phyloP scores from a whole-genome alignment of 2,797 vertebrate species.

The Gephyroberyx darwinii region DNA sequence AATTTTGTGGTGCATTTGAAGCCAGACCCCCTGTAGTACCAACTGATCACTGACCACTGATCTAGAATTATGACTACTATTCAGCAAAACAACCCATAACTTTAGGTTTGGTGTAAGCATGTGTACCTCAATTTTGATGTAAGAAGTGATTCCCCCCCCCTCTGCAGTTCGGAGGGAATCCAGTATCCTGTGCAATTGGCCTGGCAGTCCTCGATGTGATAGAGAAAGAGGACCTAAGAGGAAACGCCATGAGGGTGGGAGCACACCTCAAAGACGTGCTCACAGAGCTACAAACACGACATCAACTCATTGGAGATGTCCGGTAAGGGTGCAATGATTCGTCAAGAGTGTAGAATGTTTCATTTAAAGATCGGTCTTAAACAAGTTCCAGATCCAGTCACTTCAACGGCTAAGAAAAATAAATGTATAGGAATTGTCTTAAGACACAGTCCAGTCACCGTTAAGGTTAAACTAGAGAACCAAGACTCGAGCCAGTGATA shows the following conservation, averaged over 20 bases:
- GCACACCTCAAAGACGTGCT: constrained; percentile 85
- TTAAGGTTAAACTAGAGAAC: too few relatives aligned
- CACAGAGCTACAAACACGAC: constrained; percentile 82
- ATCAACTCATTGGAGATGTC: constrained; percentile 90
- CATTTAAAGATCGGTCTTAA: too few relatives aligned
- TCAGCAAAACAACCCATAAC: neutral
- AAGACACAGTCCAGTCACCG: too few relatives aligned
- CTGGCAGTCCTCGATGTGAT: constrained; percentile 91
- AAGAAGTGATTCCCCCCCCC: too few relatives aligned
- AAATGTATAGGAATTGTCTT: too few relatives aligned
- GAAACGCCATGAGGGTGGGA: constrained; percentile 86
- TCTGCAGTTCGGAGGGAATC: constrained; percentile 92
- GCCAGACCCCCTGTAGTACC: too few relatives aligned
- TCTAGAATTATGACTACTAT: too few relatives aligned
- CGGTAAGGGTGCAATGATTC: constrained; percentile 77
- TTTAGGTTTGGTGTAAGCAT: neutral
- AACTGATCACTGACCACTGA: too few relatives aligned
- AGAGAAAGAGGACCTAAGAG: constrained; percentile 87
- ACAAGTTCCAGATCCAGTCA: too few relatives aligned
- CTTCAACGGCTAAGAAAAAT: too few relatives aligned
- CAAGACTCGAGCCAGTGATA: too few relatives aligned
- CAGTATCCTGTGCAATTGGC: constrained; percentile 93
- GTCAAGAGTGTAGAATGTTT: neutral
- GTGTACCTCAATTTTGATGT: neutral
- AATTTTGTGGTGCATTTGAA: too few relatives aligned